Evolutionary conservation across 2,888 invertebrate genomes (phyloP).

Genomic region (Protodeltote pygarga): DNA sequence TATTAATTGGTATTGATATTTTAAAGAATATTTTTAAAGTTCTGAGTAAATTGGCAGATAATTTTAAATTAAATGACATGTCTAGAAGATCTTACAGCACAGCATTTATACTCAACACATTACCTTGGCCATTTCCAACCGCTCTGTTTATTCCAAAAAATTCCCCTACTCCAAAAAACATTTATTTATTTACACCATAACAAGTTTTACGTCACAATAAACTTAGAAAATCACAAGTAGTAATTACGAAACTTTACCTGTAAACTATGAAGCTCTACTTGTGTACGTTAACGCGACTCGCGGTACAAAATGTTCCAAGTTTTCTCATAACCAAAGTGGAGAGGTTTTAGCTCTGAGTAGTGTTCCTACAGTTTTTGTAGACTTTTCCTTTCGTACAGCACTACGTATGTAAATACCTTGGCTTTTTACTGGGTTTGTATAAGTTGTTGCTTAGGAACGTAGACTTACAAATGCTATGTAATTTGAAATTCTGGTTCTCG

Average conservation of each 20-base stretch:
- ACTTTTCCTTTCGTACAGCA: slow-evolving; percentile 35
- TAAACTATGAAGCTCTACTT: slow-evolving; percentile 5
- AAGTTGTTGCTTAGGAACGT: background rate
- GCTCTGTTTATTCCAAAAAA: too few relatives aligned
- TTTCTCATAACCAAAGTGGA: slow-evolving; percentile 69
- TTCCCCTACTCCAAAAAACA: too few relatives aligned
- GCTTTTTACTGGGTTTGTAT: slow-evolving; percentile 5
- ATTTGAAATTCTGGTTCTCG: background rate
- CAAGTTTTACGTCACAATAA: too few relatives aligned
- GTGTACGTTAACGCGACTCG: slow-evolving; percentile 12
- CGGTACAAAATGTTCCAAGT: slow-evolving; percentile 56
- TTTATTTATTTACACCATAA: too few relatives aligned
- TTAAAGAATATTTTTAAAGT: too few relatives aligned
- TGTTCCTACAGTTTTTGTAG: slow-evolving; percentile 43
- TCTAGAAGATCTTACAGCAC: too few relatives aligned
- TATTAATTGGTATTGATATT: too few relatives aligned
- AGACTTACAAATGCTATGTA: background rate
- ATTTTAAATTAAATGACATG: too few relatives aligned
- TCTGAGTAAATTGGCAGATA: too few relatives aligned
- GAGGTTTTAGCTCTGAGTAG: slow-evolving; percentile 48
- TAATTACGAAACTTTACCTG: slow-evolving; percentile 14
- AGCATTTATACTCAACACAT: too few relatives aligned
- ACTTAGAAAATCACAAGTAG: slow-evolving; percentile 4
- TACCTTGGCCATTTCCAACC: too few relatives aligned
- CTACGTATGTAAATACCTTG: slow-evolving; percentile 29